Base-by-base conservation (phyloP, 2,113 vertebrate species). In the Pseudorasbora parva region DNA sequence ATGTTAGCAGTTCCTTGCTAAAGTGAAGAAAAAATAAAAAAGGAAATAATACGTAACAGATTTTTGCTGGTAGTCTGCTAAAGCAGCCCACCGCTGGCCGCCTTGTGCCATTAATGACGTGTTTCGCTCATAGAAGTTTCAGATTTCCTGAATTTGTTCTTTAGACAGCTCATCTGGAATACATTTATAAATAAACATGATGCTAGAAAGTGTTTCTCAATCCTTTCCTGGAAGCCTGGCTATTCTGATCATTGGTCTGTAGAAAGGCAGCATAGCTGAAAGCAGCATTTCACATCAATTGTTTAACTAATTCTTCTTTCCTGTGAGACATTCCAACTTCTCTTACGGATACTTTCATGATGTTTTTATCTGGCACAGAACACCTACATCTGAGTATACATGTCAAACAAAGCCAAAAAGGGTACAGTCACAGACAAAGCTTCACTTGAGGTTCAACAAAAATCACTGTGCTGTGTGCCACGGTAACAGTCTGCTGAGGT, bases 401-500 rank as follows among this genome's bases (percentile, higher is more conserved):
- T 27, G 1, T 21, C 1, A 56, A 21, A 21, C 27, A 25, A 62
- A 83, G 5, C 10, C 37, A 33, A 77, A 77, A 78, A 74, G 15
- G 78, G 9, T 56, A 76, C 30, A n/a, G 82, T 74, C 43, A 25
- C 8, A 64, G 21, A 59, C 51, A 45, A 47, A 76, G 56, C 73
- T 33, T 56, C 37, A 54, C 17, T 23, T 43, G 21, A 68, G 64
- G 49, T 37, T 68, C 3, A 57, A 12, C n/a, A 41, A 30, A 72
- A 84, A 79, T 84, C 75, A 72, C 12, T 47, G 68, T 37, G 64
- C 6, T 5, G 5, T 47, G 41, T 5, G 25, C 14, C 8, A 14
- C 37, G 54, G 75, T 23, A 73, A 76, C 23, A 37, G 77, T 49
- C 51, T 41, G 25, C 51, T 37, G 82, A 41, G 47, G 23, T 8